phyloP scores from a whole-genome alignment of 2,113 vertebrate genomes.

The Orthonyx spaldingii region DNA sequence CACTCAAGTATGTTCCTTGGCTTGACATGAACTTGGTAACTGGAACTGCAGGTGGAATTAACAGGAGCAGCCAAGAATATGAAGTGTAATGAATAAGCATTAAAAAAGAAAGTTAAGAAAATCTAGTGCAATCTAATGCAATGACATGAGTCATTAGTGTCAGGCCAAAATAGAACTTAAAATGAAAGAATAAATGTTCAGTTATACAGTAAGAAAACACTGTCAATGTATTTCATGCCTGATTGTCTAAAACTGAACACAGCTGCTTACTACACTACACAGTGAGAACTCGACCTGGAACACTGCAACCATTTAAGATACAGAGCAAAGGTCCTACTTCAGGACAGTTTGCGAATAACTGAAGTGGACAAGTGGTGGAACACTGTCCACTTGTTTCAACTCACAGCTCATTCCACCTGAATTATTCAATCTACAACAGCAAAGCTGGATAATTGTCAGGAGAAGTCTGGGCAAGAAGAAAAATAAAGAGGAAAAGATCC shows the following conservation, averaged over 20 bases:
- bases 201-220: conserved; percentile 11
- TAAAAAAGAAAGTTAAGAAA: background rate
- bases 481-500: background rate
- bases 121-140: conserved; percentile 27
- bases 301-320: background rate
- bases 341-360: conserved; percentile 9
- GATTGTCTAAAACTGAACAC: conserved; percentile 19
- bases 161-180: conserved; percentile 40
- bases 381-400: conserved; percentile 3
- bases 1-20: conserved; percentile 42
- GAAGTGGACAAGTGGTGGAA: conserved; percentile 38
- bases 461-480: background rate
- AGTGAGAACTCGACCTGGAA: background rate
- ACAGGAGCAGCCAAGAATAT: conserved; percentile 39
- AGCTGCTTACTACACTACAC: background rate
- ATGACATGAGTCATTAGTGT: conserved; percentile 56
- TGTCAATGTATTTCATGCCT: conserved; percentile 10
- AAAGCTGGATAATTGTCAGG: background rate
- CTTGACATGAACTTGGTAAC: conserved; percentile 23
- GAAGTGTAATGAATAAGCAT: conserved; percentile 24
- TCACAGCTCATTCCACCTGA: conserved; percentile 29
- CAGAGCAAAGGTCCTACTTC: background rate
- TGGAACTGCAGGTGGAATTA: conserved; percentile 48
- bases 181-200: conserved; percentile 50
- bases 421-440: conserved; percentile 18